These are phyloP conservation scores for Pseudochirops cupreus DNA, from an alignment of 2,797 vertebrate species.

Conservation along the genomic window DNA sequence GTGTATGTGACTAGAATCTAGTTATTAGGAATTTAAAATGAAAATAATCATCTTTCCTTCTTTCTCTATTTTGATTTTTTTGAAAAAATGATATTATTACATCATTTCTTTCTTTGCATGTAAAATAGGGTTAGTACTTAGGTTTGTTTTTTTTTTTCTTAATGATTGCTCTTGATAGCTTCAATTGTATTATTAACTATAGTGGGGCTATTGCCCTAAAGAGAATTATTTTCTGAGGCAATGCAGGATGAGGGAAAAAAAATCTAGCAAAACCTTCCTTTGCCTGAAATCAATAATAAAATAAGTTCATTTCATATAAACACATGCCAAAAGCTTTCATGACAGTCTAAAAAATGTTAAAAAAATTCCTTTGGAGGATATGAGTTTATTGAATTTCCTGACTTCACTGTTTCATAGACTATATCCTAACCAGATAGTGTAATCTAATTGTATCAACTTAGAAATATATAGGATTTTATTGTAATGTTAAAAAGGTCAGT, in stretches of 20 bases:
- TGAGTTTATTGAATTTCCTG: conserved; percentile 85
- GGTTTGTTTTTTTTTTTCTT: background rate
- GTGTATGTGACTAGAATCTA: background rate
- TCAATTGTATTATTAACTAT: conserved; percentile 60
- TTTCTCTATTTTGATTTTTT: conserved; percentile 36
- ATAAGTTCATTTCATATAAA: conserved; percentile 85
- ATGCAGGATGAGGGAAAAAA: conserved; percentile 38
- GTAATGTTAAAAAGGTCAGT: conserved; percentile 87
- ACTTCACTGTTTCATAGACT: conserved; percentile 85
- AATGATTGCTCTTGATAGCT: conserved; percentile 56
- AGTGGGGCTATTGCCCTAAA: conserved; percentile 25
- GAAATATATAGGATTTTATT: conserved; percentile 88
- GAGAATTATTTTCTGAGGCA: conserved; percentile 47
- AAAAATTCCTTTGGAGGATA: conserved; percentile 84
- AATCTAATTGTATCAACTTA: conserved; percentile 85
- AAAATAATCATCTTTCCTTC: conserved; percentile 39
- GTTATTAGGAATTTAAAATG: conserved; percentile 48
- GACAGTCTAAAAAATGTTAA: conserved; percentile 81
- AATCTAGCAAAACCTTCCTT: conserved; percentile 66
- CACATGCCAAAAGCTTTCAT: conserved; percentile 81
- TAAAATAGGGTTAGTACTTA: conserved; percentile 32
- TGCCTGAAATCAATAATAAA: conserved; percentile 82
- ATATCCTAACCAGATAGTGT: conserved; percentile 83
- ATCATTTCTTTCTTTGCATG: background rate
- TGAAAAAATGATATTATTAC: conserved; percentile 44